phyloP scores from a whole-genome alignment of 2,888 invertebrate species.

The Acrobasis suavella region DNA sequence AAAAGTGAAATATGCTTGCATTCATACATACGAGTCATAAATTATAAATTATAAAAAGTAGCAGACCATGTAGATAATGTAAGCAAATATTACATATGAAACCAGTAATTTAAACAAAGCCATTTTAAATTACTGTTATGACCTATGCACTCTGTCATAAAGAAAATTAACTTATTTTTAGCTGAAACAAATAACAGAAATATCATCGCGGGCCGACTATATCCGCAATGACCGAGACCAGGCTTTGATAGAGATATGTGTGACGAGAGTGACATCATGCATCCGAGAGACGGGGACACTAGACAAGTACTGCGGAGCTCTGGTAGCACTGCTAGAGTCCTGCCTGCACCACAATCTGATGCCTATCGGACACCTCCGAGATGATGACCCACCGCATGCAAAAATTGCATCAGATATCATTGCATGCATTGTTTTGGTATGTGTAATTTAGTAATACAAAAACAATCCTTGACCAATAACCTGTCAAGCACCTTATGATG shows the following conservation, averaged over 20 bases:
- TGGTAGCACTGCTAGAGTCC: constrained; percentile 92
- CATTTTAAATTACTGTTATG: neutral
- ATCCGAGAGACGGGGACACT: constrained; percentile 94
- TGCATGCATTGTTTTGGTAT: constrained; percentile 95
- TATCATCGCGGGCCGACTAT: constrained; percentile 92
- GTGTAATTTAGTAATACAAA: constrained; percentile 35
- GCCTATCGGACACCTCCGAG: constrained; percentile 84
- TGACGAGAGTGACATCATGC: constrained; percentile 94
- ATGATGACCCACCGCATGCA: constrained; percentile 97
- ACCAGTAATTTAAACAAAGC: neutral
- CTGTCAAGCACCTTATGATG: neutral
- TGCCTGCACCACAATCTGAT: constrained; percentile 95
- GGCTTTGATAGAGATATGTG: constrained; percentile 96
- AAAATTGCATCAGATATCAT: constrained; percentile 98
- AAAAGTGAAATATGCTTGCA: neutral
- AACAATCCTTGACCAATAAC: no score
- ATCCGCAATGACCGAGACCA: constrained; percentile 94
- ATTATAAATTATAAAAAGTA: neutral
- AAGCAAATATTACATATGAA: no score
- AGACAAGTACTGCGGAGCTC: constrained; percentile 91
- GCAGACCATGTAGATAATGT: neutral
- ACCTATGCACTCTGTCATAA: neutral
- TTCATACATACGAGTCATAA: neutral
- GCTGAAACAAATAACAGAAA: constrained; percentile 89
- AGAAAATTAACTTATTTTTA: constrained; percentile 49